Evolutionary conservation across 2,113 vertebrate species (phyloP), one percentile per base, ranked within the genome.

Genomic region (Platichthys flesus): DNA sequence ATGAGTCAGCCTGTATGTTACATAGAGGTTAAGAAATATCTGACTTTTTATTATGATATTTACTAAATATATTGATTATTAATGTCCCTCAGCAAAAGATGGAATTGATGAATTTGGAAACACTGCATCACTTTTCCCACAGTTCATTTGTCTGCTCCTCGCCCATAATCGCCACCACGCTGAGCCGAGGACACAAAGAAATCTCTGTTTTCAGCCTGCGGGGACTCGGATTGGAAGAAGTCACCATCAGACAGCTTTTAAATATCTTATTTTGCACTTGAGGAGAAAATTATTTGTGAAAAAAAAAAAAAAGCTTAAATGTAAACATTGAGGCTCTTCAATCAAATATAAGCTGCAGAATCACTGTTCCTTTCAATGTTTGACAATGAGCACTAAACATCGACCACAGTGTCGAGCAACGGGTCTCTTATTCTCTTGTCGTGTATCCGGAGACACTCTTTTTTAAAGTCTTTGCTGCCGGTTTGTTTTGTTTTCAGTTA

Each of bases 141-240:
- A 42, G 40, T 67, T 54, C n/a, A 68, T 87, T 74, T 78, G 57
- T 74, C 24, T 62, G 47, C 63, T 84, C 18, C 14, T 75, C 78
- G 79, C 28, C 40, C 7, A 26, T 76, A 54, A 83, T 78, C 65
- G 63, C 62, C 35, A 5, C 64, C 73, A 69, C 2, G n/a, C 76
- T 77, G 76, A 69, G 79, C 55, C 49, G 60, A 61, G 81, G 57
- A 76, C 16, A 63, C 31, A 18, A 10, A n/a, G n/a, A 28, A 35
- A 84, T 60, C 20, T 71, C 15, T 60, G 67, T 35, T 82, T 81
- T 76, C 15, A 71, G 62, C 78, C 84, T 75, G 74, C 71, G 74
- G 70, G 18, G 61, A 74, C 54, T 58, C 20, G 63, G 56, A 72
- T 85, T 79, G 71, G 52, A 73, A 74, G n/a, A 18, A 10, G 13